Conservation (phyloP, 1,140 invertebrate species). For the Diplogasteroides magnus region DNA sequence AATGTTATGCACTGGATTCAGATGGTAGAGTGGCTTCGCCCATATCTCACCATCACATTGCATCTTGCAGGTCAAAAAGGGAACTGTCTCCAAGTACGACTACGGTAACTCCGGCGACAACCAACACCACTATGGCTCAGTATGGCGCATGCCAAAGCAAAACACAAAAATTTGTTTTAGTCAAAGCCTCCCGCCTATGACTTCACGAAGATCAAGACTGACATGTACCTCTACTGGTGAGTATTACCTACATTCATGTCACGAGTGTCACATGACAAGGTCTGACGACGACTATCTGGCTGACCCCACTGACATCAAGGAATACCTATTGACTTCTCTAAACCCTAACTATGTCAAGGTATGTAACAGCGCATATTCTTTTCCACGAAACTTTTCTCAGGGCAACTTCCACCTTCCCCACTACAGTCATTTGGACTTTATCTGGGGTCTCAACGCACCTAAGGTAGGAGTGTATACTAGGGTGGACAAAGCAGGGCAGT, state of each 20-base stretch:
- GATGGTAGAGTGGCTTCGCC: too few relatives aligned
- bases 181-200: slow-evolving; percentile 27
- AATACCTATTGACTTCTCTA: slow-evolving; percentile 22
- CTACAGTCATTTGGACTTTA: slow-evolving; percentile 35
- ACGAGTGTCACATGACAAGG: too few relatives aligned
- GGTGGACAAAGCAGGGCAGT: too few relatives aligned
- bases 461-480: too few relatives aligned
- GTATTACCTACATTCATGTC: too few relatives aligned
- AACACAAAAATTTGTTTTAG: slow-evolving; percentile 9
- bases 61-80: slow-evolving; percentile 7
- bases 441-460: slow-evolving; percentile 33
- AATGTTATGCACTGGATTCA: too few relatives aligned
- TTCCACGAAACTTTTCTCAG: not conserved
- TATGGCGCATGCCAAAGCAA: too few relatives aligned
- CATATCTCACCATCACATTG: too few relatives aligned
- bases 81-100: not conserved
- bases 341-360: slow-evolving; percentile 33
- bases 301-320: slow-evolving; percentile 29
- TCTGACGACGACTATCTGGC: slow-evolving; percentile 27
- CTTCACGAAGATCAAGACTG: slow-evolving; percentile 22
- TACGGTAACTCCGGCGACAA: not conserved
- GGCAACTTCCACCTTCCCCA: not conserved
- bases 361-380: not conserved
- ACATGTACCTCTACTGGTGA: slow-evolving; percentile 30
- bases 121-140: not conserved